Conservation (phyloP, 2,797 vertebrate species). For the Florisuga fusca region DNA sequence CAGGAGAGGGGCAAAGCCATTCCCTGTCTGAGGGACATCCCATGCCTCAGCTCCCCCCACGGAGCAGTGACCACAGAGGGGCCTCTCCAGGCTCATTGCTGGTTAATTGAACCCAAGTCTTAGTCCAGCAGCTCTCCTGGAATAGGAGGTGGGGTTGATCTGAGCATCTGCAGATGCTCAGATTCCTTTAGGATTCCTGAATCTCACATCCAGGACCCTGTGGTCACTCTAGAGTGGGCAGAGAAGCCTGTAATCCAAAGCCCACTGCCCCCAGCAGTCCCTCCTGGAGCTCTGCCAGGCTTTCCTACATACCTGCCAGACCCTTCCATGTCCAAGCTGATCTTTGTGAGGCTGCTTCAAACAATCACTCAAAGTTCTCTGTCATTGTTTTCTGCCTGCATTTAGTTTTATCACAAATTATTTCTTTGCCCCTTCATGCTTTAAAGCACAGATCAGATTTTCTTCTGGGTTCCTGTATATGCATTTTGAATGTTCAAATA, state of each 20-base stretch:
- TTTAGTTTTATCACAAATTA: background rate
- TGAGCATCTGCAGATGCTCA: background rate
- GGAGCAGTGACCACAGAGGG: no score
- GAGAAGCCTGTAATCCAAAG: background rate
- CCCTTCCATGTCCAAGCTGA: background rate
- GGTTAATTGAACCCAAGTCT: background rate
- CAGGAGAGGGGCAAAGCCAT: fast-evolving
- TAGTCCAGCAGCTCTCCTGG: background rate
- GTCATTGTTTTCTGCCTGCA: background rate
- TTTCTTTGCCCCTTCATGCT: background rate
- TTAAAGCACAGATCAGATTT: background rate
- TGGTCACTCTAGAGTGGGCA: background rate
- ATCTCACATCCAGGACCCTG: background rate
- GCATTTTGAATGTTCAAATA: background rate
- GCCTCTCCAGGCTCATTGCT: fast-evolving
- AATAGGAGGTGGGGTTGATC: background rate
- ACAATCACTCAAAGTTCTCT: background rate
- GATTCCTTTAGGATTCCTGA: background rate
- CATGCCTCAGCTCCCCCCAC: background rate
- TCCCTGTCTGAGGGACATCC: background rate
- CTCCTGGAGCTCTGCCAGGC: background rate
- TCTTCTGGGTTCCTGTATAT: background rate
- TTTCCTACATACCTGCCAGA: background rate
- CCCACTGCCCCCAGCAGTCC: background rate
- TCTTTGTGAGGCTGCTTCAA: background rate